These are phyloP conservation scores for Cerastis leucographa DNA, from an alignment of 2,888 invertebrate genomes.

Conservation along the genomic window DNA sequence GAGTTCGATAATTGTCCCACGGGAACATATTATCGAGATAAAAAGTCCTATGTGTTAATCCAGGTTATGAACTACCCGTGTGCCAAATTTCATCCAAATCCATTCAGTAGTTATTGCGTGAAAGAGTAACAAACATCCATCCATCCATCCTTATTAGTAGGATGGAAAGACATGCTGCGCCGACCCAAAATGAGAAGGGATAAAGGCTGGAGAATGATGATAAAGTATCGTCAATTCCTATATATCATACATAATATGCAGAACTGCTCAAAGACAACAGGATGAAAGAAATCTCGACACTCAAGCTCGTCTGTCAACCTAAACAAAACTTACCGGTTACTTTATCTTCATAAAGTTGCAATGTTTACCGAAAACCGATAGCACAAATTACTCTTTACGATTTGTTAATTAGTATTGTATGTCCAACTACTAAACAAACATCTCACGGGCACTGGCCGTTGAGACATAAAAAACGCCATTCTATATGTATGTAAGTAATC, in stretches of 20 bases:
- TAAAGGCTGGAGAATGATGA: no score
- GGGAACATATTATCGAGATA: no score
- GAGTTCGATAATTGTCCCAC: no score
- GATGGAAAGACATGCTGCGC: no score
- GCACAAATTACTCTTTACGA: conserved; percentile 65
- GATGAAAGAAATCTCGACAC: conserved; percentile 1
- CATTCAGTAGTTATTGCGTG: no score
- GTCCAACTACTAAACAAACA: conserved; percentile 61
- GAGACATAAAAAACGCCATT: conserved; percentile 52
- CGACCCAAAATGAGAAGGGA: no score
- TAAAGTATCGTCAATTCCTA: no score
- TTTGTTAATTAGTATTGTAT: conserved; percentile 62
- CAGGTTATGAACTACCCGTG: no score
- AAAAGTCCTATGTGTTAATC: no score
- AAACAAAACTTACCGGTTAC: conserved; percentile 36
- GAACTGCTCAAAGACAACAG: neutral
- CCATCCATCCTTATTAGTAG: no score
- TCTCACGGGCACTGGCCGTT: conserved; percentile 38
- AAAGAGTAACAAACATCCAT: no score
- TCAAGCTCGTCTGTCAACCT: neutral
- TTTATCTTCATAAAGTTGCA: conserved; percentile 54
- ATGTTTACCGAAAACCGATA: conserved; percentile 47
- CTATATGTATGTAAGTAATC: conserved; percentile 45
- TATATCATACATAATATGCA: neutral
- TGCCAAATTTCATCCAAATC: no score